Percentiles rank a stretch among this genome's conserved stretches.
These are phyloP conservation scores for Ptycholaimellus sp. DNA, from an alignment of 2,888 invertebrate genomes.

Conservation along the genomic window DNA sequence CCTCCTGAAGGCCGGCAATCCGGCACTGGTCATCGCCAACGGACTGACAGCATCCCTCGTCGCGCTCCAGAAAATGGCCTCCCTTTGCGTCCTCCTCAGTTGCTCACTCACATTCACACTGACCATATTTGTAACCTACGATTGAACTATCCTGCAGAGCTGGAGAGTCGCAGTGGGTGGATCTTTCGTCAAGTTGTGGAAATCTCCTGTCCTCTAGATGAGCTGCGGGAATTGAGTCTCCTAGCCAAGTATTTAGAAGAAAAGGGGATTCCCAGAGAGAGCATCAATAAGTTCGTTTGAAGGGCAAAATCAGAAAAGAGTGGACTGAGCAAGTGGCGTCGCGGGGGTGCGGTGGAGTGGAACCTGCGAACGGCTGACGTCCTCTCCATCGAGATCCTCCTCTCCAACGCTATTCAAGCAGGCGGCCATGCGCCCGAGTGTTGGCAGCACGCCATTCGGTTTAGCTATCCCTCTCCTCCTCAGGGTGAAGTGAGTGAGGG, in stretches of 20 bases:
- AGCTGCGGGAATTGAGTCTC: conserved; percentile 14
- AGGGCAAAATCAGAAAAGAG: too few species aligned
- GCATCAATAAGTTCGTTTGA: conserved; percentile 1
- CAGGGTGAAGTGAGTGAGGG: too few species aligned
- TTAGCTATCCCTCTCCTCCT: too few species aligned
- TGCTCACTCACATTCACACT: too few species aligned
- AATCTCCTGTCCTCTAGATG: conserved; percentile 54
- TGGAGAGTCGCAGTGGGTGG: conserved; percentile 69
- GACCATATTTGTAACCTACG: too few species aligned
- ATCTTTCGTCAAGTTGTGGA: conserved; percentile 61
- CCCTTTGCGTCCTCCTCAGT: conserved; percentile 60
- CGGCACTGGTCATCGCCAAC: conserved; percentile 38
- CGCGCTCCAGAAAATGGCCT: conserved; percentile 68
- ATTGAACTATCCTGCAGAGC: conserved; percentile 30
- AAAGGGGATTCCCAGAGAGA: background rate
- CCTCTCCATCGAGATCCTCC: conserved; percentile 65
- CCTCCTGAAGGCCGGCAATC: too few species aligned
- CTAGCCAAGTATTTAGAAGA: background rate
- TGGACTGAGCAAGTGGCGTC: too few species aligned
- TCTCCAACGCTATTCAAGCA: conserved; percentile 61
- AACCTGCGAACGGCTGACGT: conserved; percentile 63
- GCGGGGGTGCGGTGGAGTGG: conserved; percentile 10
- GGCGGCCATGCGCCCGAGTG: conserved; percentile 76
- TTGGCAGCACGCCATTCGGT: conserved; percentile 78
- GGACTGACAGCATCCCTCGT: conserved; percentile 64